A percentile compares a stretch with the other conserved stretches of the same genome.
phyloP scores from a whole-genome alignment of 2,797 vertebrate species.

The Nannoperca australis region DNA sequence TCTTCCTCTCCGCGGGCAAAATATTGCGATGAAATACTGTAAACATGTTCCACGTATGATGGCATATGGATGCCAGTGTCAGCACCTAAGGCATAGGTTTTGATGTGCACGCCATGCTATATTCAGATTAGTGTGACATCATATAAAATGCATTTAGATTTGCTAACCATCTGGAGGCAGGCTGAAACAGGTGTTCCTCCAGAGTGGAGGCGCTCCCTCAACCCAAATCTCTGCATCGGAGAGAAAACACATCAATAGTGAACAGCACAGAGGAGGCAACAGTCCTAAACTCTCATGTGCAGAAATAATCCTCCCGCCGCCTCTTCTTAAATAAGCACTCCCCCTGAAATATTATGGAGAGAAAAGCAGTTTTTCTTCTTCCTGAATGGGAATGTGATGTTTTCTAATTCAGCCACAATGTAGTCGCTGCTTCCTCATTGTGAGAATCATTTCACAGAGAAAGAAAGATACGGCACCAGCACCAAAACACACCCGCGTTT shows the following conservation, averaged over 20 bases:
- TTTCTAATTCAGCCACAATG: conserved; percentile 18
- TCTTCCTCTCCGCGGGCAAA: conserved; percentile 11
- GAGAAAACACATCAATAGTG: conserved; percentile 73
- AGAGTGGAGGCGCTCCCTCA: conserved; percentile 72
- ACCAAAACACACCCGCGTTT: conserved; percentile 18
- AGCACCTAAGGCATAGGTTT: conserved; percentile 67
- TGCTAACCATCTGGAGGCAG: conserved; percentile 80
- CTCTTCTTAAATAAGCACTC: conserved; percentile 1
- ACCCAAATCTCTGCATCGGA: conserved; percentile 69
- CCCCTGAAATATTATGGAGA: not conserved
- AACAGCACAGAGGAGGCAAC: conserved; percentile 31
- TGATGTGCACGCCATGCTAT: conserved; percentile 68
- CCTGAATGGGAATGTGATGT: conserved; percentile 14
- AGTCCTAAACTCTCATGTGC: conserved; percentile 24
- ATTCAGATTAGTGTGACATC: conserved; percentile 81
- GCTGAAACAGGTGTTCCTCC: conserved; percentile 79
- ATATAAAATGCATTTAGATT: conserved; percentile 80
- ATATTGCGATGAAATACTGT: conserved; percentile 45
- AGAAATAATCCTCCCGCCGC: conserved; percentile 30
- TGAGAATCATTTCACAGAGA: not conserved
- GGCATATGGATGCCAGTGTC: conserved; percentile 67
- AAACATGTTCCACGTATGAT: conserved; percentile 60
- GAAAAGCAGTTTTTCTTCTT: not conserved
- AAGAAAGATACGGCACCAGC: not conserved
- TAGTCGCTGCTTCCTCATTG: not conserved